Evolutionary conservation across 37 sponge, comb jelly and placozoan genomes (phyloP), one percentile per base, ranked within the genome.

Genomic region (Axinella damicornis): DNA sequence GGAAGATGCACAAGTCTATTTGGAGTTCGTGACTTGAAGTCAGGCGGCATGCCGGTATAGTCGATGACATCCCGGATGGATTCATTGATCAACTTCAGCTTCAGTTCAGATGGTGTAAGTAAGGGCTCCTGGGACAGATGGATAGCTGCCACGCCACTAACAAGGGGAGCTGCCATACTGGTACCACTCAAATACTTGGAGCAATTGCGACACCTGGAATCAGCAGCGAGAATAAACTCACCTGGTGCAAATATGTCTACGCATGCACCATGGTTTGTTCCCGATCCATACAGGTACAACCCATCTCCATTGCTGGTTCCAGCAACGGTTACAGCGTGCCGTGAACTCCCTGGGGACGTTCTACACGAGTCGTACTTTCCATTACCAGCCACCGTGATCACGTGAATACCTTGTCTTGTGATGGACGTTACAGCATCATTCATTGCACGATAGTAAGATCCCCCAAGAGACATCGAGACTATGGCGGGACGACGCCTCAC

Each of bases 231-330:
- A 35, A 90, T 75, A 18, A 38, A 53, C 68, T 78, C 69, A 31
- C 87, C 94, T 20, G 94, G 94, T 30, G 94, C 86, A 72, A 93
- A 83, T 38, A 93, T 81, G 61, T 89, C 83, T 12, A 93, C 83
- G 63, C 94, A 93, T 18, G 16, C 27, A 19, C 94, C 94, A 53
- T 59, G 78, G 62, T 89, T 89, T 12, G 94, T 89, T 2, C 84
- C 84, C 76, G 32, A 21, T 1, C 72, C 82, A 2, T 38, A 11
- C 32, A 39, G 31, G 57, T 91, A 91, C 21, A 91, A 71, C 14
- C 85, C 82, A 77, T 91, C 87, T 24, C 61, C 76, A 32, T 53
- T 30, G 24, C 69, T 65, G 5, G 83, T 86, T 40, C 86, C 91
- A 12, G 77, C 91, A 24, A 91, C 91, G 32, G 91, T 86, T 69